Evolutionary conservation across 2,888 invertebrate genomes (phyloP), one percentile per base, ranked within the genome.

Genomic region (Notodonta dromedarius): DNA sequence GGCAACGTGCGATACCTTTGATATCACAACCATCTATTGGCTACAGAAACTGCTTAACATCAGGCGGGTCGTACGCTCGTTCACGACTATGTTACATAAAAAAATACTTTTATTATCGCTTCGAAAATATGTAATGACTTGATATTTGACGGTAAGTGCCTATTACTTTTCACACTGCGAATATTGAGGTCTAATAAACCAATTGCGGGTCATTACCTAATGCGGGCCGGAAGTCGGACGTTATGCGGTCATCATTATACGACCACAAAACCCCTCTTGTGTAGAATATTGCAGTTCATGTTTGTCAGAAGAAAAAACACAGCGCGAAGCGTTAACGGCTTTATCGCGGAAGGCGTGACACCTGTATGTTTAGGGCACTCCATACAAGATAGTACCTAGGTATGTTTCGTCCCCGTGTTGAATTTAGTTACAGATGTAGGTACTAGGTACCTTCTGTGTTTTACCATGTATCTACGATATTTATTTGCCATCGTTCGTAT

Each of bases 171-270:
- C 86, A 90, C 91, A 87, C 91, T 79, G 75, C 79, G 80, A 74
- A 83, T 78, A 71, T 79, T 83, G 73, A 73, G 79, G 74, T 83
- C 85, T 88, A 90, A 91, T 91, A 90, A 91, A 91, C 88, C 88
- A 87, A 93, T 93, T 92, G 87, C 80, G 81, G 84, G 85, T 89
- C 90, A 91, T 92, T 91, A 91, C 87, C 88, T 89, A 92, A 92
- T 88, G 85, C 86, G 80, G 74, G 74, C 88, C 91, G 93, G 93
- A 93, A 92, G 84, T 80, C 70, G 77, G 78, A 81, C 82, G 92
- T 93, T 93, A 92, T 83, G 81, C 90, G 90, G 83, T 87, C 89
- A 88, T 91, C 91, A 92, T 90, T 90, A 89, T 80, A 70, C 74
- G 74, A 89, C 91, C 91, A 77, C 90, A 89, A 86, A 74, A 83